Percentiles rank a stretch among this genome's conserved stretches.
These are phyloP conservation scores for Yasuhikotakia modesta DNA, from an alignment of 2,797 vertebrate genomes.

Conservation along the genomic window DNA sequence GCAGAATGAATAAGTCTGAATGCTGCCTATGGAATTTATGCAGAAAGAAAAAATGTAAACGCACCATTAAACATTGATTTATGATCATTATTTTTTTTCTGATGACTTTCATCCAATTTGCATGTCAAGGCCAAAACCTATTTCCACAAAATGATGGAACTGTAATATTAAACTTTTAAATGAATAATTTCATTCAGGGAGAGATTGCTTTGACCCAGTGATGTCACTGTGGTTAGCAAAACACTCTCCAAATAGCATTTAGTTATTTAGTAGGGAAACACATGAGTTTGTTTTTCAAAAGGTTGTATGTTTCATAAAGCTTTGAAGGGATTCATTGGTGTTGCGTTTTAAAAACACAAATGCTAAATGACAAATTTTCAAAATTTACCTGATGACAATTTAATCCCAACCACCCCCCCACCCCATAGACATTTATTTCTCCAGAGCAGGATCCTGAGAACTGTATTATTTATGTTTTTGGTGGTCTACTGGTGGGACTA, in stretches of 20 bases:
- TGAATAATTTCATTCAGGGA: not conserved
- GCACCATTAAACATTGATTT: slow-evolving; percentile 72
- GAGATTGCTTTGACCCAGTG: slow-evolving; percentile 1
- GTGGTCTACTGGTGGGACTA: not conserved
- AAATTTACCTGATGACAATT: not conserved
- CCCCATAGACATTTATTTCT: slow-evolving; percentile 4
- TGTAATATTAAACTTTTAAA: slow-evolving; percentile 19
- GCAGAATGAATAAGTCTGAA: not conserved
- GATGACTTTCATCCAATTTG: slow-evolving; percentile 67
- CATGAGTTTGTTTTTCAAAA: no score
- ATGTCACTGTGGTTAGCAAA: not conserved
- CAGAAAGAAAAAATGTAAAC: slow-evolving; percentile 64
- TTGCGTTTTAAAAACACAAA: slow-evolving; percentile 5
- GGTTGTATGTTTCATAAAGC: no score
- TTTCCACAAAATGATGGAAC: slow-evolving; percentile 57
- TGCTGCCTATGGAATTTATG: slow-evolving; percentile 48
- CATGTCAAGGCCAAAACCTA: slow-evolving; percentile 57
- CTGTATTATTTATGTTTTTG: slow-evolving; percentile 31
- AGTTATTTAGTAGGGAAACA: no score
- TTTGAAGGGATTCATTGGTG: no score
- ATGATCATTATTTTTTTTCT: slow-evolving; percentile 68
- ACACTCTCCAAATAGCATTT: not conserved
- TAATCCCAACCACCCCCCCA: no score
- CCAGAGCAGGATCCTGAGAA: not conserved
- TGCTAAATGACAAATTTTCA: not conserved